Evolutionary conservation across 2,797 vertebrate genomes (phyloP), one percentile per base, ranked within the genome.

Genomic region (Ctenochaetus hawaiiensis): DNA sequence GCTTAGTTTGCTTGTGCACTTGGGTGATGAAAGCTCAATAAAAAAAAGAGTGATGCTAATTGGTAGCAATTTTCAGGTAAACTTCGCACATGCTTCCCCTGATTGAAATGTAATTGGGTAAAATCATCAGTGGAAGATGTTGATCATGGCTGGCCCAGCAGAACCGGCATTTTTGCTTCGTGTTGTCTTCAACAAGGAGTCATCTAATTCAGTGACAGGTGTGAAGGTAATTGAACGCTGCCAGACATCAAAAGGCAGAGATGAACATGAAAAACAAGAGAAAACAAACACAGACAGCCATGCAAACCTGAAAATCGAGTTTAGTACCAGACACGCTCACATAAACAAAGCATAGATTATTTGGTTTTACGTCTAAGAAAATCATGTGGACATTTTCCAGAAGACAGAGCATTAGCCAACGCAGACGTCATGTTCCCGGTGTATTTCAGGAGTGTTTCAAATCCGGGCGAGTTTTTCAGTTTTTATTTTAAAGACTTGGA

Each of bases 71-170:
- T 85, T 89, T 59, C 71, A 52, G 67, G 61, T 62, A 45, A 66
- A 56, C 67, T 48, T 56, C 72, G 72, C 76, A 58, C 79, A 66
- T 57, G 78, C 76, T 74, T 77, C 26, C 26, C 78, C 77, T 88
- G 81, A 89, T 84, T 89, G 75, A 81, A 87, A 90, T 66, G 68
- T 90, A 90, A 90, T 87, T 90, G 74, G 61, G 43, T 68, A 57
- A 88, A 87, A 90, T 86, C 66, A 83, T 66, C 60, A 61, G 57
- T n/a, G 9, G 23, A 81, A 72, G 77, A 83, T 84, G 73, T 41
- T 80, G 75, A 83, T 89, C 78, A 72, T 78, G 68, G 61, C 67
- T 64, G 77, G 67, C 72, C 66, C 75, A 58, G 75, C 67, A 85
- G 75, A 81, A 60, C 69, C 78, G 45, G 54, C 39, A 2, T 18